These are phyloP conservation scores for Chrysochloris asiatica DNA, from an alignment of 2,113 vertebrate genomes.

Conservation along the genomic window DNA sequence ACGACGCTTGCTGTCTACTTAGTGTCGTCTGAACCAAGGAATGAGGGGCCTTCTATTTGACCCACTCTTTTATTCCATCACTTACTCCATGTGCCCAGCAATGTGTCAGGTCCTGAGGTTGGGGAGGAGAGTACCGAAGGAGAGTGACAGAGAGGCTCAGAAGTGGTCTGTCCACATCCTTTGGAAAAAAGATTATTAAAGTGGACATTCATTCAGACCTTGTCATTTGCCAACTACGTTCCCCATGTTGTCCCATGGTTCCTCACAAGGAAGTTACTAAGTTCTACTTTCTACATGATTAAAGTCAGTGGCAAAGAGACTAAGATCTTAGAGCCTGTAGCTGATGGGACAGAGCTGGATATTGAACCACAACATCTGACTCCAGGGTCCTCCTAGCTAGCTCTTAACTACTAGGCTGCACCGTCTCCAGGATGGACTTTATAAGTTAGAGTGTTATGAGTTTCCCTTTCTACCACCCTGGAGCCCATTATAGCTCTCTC, in stretches of 20 bases:
- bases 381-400: background rate
- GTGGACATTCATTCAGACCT: background rate
- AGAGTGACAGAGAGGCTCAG: background rate
- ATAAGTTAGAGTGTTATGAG: background rate
- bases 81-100: background rate
- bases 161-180: background rate
- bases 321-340: too few species aligned
- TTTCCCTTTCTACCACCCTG: background rate
- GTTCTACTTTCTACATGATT: background rate
- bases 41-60: background rate
- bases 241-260: background rate
- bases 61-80: background rate
- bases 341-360: background rate
- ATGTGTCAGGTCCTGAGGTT: background rate
- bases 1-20: too few species aligned
- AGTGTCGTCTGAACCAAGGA: background rate
- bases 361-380: background rate
- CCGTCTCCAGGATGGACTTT: background rate
- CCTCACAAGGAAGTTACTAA: background rate
- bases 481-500: too few species aligned
- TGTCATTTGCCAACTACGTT: background rate
- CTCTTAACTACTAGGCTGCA: background rate
- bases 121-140: too few species aligned
- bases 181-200: background rate
- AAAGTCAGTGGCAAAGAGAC: background rate